These are phyloP conservation scores for Taurulus bubalis DNA, from an alignment of 2,113 vertebrate species.

Conservation along the genomic window DNA sequence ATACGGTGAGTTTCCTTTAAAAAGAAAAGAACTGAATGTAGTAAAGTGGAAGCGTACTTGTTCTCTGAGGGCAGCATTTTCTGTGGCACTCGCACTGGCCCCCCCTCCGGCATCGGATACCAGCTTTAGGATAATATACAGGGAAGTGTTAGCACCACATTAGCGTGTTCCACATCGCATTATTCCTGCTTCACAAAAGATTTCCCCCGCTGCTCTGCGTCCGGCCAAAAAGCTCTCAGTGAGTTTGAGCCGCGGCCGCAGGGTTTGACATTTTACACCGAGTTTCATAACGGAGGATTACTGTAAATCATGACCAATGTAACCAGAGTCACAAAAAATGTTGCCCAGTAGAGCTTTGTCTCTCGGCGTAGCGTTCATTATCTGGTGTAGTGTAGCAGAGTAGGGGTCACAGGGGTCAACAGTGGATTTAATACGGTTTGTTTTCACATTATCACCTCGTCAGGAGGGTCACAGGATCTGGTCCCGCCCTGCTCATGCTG, in stretches of 20 bases:
- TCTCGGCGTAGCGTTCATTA: constrained; percentile 50
- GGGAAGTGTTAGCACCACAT: constrained; percentile 72
- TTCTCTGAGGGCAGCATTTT: constrained; percentile 84
- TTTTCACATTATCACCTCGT: constrained; percentile 84
- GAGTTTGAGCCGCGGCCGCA: constrained; percentile 22
- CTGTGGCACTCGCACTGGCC: constrained; percentile 79
- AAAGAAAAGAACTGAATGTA: constrained; percentile 33
- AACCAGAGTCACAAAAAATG: constrained; percentile 82
- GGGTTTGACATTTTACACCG: constrained; percentile 60
- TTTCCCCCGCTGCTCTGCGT: background rate
- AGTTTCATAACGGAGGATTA: constrained; percentile 64
- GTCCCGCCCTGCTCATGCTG: constrained; percentile 20
- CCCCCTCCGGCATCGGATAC: constrained; percentile 82
- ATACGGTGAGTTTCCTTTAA: background rate
- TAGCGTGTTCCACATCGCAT: constrained; percentile 59
- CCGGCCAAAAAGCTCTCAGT: constrained; percentile 2
- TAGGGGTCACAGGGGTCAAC: constrained; percentile 65
- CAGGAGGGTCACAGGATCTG: constrained; percentile 55
- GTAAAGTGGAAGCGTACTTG: constrained; percentile 78
- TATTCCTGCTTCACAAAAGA: constrained; percentile 26
- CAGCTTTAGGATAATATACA: constrained; percentile 81
- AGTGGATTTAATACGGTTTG: constrained; percentile 78
- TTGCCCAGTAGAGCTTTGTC: constrained; percentile 70
- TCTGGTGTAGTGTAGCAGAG: constrained; percentile 63
- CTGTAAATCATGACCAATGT: constrained; percentile 73